Evolutionary conservation across 2,888 invertebrate genomes (phyloP).

Genomic region (Hedya salicella): DNA sequence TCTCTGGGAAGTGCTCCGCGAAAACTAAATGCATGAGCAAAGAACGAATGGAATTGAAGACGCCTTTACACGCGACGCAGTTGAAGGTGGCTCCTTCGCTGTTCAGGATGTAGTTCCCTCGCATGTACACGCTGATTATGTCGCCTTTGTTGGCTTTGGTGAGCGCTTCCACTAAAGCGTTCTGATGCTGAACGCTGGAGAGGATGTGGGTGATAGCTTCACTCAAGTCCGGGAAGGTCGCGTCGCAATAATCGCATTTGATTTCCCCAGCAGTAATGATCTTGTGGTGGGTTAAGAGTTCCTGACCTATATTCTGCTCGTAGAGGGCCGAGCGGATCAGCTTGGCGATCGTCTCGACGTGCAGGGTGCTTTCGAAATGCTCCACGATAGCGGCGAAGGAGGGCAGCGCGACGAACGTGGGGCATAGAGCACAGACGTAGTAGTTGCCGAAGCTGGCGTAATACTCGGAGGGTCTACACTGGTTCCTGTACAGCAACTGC

Average conservation of each 20-base stretch:
- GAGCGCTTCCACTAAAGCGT: conserved; percentile 59
- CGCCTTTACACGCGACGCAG: conserved; percentile 66
- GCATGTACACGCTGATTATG: conserved; percentile 77
- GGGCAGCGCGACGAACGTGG: conserved; percentile 68
- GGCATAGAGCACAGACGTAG: conserved; percentile 74
- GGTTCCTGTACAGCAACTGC: conserved; percentile 70
- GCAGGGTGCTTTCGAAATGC: conserved; percentile 71
- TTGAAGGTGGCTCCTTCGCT: conserved; percentile 70
- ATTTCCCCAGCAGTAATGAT: conserved; percentile 54
- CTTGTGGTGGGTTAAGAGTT: conserved; percentile 61
- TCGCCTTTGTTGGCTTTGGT: conserved; percentile 65
- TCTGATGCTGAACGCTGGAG: conserved; percentile 68
- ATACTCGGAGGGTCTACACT: conserved; percentile 75
- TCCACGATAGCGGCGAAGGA: conserved; percentile 76
- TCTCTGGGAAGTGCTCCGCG: conserved; percentile 69
- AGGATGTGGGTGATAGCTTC: conserved; percentile 68
- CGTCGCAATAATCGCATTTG: conserved; percentile 66
- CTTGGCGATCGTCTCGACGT: conserved; percentile 69
- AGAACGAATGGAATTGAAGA: conserved; percentile 73
- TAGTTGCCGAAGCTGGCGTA: conserved; percentile 79
- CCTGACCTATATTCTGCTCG: conserved; percentile 58
- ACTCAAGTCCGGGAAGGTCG: conserved; percentile 57
- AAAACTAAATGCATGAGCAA: conserved; percentile 71
- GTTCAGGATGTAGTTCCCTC: conserved; percentile 71
- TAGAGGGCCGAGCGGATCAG: conserved; percentile 67